Conservation (phyloP, 2,113 vertebrate species). For the Verasper variegatus region DNA sequence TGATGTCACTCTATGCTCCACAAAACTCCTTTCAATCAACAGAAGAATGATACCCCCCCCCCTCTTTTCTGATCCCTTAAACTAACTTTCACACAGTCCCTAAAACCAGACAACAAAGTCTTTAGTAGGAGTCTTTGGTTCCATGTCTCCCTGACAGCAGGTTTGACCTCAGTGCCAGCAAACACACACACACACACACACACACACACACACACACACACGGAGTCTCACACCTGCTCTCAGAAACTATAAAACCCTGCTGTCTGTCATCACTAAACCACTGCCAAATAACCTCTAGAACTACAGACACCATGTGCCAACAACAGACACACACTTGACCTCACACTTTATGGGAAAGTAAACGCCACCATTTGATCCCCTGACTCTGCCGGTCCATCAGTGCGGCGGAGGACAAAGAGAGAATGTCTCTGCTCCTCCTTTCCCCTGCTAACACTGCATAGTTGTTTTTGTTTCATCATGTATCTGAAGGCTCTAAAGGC, state of each 20-base stretch:
- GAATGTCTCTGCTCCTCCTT: conserved; percentile 20
- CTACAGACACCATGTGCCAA: neutral
- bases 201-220: neutral
- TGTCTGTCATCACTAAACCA: conserved; percentile 20
- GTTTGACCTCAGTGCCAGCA: conserved; percentile 27
- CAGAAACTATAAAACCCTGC: neutral
- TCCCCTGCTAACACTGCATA: conserved; percentile 16
- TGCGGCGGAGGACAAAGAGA: conserved; percentile 13
- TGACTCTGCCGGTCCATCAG: conserved; percentile 22
- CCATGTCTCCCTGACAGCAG: conserved; percentile 16
- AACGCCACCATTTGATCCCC: conserved; percentile 28
- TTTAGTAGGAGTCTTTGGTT: neutral
- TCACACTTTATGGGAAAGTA: conserved; percentile 5
- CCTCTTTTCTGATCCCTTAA: neutral
- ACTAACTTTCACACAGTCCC: neutral
- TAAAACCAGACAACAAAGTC: neutral
- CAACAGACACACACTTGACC: conserved; percentile 31
- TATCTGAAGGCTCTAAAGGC: conserved; percentile 67
- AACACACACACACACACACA: neutral
- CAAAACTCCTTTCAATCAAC: no score
- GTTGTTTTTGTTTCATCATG: conserved; percentile 65
- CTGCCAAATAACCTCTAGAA: conserved; percentile 3
- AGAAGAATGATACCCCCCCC: no score
- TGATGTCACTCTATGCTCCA: no score
- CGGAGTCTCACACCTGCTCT: no score